Percentiles rank a stretch among this genome's conserved stretches.
phyloP scores from a whole-genome alignment of 2,113 vertebrate genomes.

The Globicephala melas region DNA sequence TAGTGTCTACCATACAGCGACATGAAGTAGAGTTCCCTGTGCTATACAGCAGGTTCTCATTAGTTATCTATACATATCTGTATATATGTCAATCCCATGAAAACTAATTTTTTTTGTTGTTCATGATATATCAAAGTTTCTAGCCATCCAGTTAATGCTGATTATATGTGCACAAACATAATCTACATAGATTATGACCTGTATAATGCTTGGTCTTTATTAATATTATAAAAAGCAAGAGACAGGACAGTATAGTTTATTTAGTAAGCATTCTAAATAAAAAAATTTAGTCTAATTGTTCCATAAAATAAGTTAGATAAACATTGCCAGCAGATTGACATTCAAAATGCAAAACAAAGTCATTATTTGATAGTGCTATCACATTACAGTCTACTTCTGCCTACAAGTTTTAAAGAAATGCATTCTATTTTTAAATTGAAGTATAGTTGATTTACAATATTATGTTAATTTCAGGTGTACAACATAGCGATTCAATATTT shows the following conservation, averaged over 20 bases:
- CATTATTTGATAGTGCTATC: neutral
- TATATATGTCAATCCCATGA: no score
- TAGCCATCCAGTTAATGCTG: neutral
- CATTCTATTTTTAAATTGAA: neutral
- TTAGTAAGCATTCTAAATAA: conserved; percentile 33
- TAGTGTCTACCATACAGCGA: no score
- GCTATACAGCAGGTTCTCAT: no score
- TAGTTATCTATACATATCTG: no score
- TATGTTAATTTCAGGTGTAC: neutral
- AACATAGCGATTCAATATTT: neutral
- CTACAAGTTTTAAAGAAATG: neutral
- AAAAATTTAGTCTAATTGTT: neutral
- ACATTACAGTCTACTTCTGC: neutral
- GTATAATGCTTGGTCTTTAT: neutral
- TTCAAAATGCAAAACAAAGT: neutral
- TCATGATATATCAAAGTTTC: neutral
- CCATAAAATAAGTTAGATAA: conserved; percentile 25
- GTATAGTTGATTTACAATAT: neutral
- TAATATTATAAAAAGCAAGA: neutral
- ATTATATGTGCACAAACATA: neutral
- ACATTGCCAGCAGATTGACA: neutral
- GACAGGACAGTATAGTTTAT: neutral
- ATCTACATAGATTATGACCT: neutral
- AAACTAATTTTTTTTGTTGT: neutral
- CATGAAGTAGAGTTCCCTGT: no score